Evolutionary conservation across 2,113 vertebrate species (phyloP), one percentile per base, ranked within the genome.

Genomic region (Heteronetta atricapilla): DNA sequence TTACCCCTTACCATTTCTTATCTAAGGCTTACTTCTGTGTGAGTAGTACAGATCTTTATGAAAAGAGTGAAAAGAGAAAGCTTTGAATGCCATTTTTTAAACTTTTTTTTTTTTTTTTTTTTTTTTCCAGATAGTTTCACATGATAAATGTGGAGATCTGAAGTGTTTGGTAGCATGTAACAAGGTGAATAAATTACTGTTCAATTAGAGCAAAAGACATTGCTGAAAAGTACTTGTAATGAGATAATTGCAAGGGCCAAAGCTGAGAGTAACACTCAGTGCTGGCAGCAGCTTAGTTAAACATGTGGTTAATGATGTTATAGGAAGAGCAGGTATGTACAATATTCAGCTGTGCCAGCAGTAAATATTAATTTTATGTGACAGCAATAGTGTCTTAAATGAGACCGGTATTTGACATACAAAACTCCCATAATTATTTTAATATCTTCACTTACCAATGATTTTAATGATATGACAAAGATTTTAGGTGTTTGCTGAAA

Each of bases 311-410:
- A 97, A 97, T 66, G 82, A 97, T 94, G 92, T 95, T 96, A 92
- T 79, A 95, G 91, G 92, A 96, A 95, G 94, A 96, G 91, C 36
- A 73, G 91, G 53, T 82, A 82, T 90, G 91, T 95, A 97, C 97
- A 97, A 95, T 97, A 94, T 44, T 94, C 90, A 83, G 16, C 89
- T 82, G 33, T 75, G 95, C 68, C 28, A 89, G 95, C 53, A 82
- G 93, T 96, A 97, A 96, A 95, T 96, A 97, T 90, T 97, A 95
- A 98, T 98, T 98, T 92, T 95, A 97, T 94, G 95, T 92, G 95
- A 96, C 97, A 97, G 97, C 97, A 97, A 93, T 93, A 95, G 84
- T 94, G 89, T 92, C 96, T 97, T 96, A 88, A 88, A 89, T 95
- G 93, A 95, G 98, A 97, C 93, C 96, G 98, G 95, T 94, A 93